A percentile compares a stretch with the other conserved stretches of the same genome.
Conservation (phyloP, 2,797 vertebrate species). For the Borostomias antarcticus region DNA sequence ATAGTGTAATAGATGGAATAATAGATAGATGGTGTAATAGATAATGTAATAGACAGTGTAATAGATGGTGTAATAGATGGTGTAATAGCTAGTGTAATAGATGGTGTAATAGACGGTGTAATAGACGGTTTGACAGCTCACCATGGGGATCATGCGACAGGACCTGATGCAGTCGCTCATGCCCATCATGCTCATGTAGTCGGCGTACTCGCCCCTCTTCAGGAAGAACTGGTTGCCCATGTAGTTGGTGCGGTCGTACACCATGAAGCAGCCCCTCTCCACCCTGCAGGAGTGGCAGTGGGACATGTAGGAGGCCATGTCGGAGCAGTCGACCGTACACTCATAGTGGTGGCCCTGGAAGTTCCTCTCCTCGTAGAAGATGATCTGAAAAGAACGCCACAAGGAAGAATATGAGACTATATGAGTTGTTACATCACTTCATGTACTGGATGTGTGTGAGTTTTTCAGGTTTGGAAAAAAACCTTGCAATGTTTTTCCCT, state of each 20-base stretch:
- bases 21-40: no score
- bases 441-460: no score
- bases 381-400: constrained; percentile 33
- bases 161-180: constrained; percentile 52
- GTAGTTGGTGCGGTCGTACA: constrained; percentile 56
- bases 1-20: no score
- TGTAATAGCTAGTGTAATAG: no score
- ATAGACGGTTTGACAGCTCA: constrained; percentile 13
- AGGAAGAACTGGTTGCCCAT: constrained; percentile 61
- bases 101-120: no score
- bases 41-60: no score
- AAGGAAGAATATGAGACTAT: background rate
- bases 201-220: constrained; percentile 54
- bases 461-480: no score
- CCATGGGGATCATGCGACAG: constrained; percentile 59
- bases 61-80: no score
- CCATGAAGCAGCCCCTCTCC: constrained; percentile 61
- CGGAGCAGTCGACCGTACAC: constrained; percentile 50
- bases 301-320: constrained; percentile 59
- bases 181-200: constrained; percentile 52
- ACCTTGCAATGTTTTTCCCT: no score
- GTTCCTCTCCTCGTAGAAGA: constrained; percentile 57
- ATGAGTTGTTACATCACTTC: no score
- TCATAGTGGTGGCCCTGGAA: constrained; percentile 55
- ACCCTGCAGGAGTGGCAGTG: constrained; percentile 61